Evolutionary conservation across 35 echinoderm and acorn worm genomes (phyloP).

Genomic region (Lytechinus variegatus): DNA sequence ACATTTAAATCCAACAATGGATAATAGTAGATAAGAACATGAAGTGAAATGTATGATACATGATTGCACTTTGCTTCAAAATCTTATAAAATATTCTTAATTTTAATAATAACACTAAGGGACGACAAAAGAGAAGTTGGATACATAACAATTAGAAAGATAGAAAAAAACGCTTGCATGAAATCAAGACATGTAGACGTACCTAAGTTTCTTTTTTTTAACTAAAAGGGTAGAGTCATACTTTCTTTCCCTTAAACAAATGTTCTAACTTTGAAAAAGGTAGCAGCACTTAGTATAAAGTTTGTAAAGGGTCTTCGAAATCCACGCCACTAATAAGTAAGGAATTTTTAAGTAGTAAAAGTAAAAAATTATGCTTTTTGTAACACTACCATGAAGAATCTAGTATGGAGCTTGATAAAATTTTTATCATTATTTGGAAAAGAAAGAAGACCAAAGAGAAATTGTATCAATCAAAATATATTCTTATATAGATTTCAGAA

Average conservation of each 20-base stretch:
- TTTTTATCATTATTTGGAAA: no score
- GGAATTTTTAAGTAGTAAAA: no score
- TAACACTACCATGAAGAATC: no score
- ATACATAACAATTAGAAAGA: not conserved
- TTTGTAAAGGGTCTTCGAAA: not conserved
- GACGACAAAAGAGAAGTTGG: not conserved
- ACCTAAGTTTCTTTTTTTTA: no score
- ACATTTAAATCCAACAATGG: not conserved
- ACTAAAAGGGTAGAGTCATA: not conserved
- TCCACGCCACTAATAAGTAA: no score
- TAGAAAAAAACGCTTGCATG: not conserved
- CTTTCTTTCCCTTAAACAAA: not conserved
- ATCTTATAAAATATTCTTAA: not conserved
- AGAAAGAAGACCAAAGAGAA: no score
- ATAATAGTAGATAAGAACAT: not conserved
- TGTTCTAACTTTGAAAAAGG: not conserved
- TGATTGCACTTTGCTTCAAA: conserved; percentile 12
- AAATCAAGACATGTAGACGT: not conserved
- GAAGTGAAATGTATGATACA: not conserved
- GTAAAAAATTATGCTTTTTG: no score
- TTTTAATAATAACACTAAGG: not conserved
- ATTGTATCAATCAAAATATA: no score
- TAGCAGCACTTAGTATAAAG: not conserved
- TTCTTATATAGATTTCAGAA: no score
- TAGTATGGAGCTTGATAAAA: no score